Percentiles rank a stretch among this genome's conserved stretches.
phyloP scores from a whole-genome alignment of 30 jellyfish, hydroid and myxozoan species.

The Rhopilema esculentum region DNA sequence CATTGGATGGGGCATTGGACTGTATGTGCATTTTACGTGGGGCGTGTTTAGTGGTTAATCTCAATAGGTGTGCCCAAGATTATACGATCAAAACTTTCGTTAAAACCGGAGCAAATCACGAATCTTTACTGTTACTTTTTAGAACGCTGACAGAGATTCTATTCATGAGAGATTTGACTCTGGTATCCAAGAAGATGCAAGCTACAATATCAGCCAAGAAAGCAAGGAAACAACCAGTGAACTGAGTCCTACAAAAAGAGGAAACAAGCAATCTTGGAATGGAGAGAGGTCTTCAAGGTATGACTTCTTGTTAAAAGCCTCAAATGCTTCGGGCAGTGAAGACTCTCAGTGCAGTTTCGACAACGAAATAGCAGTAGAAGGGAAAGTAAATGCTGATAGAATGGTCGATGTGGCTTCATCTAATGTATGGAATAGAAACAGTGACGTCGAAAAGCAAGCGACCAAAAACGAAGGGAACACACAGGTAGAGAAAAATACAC shows the following conservation, averaged over 20 bases:
- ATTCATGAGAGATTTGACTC: constrained; percentile 69
- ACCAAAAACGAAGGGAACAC: background rate
- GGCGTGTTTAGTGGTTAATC: no score
- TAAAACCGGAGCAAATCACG: no score
- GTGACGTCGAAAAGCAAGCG: background rate
- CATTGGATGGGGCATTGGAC: no score
- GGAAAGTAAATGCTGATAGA: background rate
- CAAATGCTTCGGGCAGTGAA: background rate
- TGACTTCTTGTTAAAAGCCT: constrained; percentile 4
- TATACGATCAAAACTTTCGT: no score
- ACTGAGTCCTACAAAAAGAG: background rate
- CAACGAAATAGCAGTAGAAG: background rate
- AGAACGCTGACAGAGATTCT: constrained; percentile 57
- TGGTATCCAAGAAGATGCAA: constrained; percentile 60
- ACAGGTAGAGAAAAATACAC: background rate
- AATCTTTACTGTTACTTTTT: background rate
- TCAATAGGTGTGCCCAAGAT: no score
- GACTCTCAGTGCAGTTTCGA: constrained; percentile 9
- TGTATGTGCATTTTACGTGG: no score
- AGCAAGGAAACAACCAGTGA: background rate
- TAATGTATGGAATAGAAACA: background rate
- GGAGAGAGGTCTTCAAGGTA: constrained; percentile 21
- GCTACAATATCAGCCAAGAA: background rate
- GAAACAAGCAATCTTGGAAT: constrained; percentile 9
- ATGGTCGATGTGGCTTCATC: background rate